Evolutionary conservation across 1,140 invertebrate genomes (phyloP), one percentile per base, ranked within the genome.

Genomic region (Caenorhabditis briggsae): DNA sequence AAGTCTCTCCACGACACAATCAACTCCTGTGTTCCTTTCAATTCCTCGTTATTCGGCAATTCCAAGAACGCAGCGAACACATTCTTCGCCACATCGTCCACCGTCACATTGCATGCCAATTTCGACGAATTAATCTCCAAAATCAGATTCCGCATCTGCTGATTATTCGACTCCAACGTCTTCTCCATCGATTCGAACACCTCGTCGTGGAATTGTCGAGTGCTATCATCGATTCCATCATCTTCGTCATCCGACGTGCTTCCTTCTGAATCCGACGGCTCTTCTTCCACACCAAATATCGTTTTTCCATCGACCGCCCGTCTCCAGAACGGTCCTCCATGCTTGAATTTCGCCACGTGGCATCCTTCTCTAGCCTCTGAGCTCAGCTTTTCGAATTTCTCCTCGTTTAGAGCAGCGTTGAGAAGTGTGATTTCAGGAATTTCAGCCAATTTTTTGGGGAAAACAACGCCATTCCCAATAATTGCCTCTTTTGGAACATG

Each of bases 41-140:
- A 18, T 1, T 58, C 55, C 5, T 55, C 43, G 33, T 82, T 58
- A 41, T 61, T 53, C 12, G 87, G 18, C 2, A 89, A 55, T 55
- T 59, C 56, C 43, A 89, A 16, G 53, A 89, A 89, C 0, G 89
- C 89, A 23, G 89, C 25, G 20, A 89, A 90, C 11, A 90, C 82
- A 46, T 90, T 74, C 33, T 84, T 88, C 1, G 89, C 85, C 5
- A 89, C 82, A 5, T 89, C 83, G 16, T 89, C 89, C 89, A 88
- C 65, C 2, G 89, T 33, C 12, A 89, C 90, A 48, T 89, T 89
- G 53, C 90, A 90, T 0, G 89, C 89, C 2, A 89, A 25, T 55
- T 89, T 89, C 12, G 89, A 89, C 6, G 89, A 90, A 46, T 90
- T 89, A 20, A 89, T 89, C 61, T 89, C 89, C 50, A 89, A 50